These are phyloP conservation scores for Craniophora ligustri DNA, from an alignment of 2,888 invertebrate species.

Conservation along the genomic window DNA sequence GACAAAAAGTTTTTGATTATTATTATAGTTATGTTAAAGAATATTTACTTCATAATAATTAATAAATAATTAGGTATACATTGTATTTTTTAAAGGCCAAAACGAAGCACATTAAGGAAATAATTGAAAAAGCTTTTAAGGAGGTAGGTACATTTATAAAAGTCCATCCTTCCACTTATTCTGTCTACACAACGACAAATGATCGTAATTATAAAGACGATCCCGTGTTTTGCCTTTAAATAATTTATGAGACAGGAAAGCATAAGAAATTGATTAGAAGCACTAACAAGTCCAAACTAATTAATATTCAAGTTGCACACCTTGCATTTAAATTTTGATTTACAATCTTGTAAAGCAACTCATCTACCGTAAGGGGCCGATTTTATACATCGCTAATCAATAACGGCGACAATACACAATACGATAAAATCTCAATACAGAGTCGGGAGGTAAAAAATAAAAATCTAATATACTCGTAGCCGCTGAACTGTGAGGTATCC, in stretches of 20 bases:
- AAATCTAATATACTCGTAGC: slow-evolving; percentile 16
- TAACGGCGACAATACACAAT: not conserved
- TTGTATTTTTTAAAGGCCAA: not conserved
- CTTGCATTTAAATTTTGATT: slow-evolving; percentile 47
- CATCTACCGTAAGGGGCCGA: slow-evolving; percentile 11
- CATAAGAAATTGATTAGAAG: slow-evolving; percentile 22
- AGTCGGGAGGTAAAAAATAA: slow-evolving; percentile 16
- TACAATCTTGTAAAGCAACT: slow-evolving; percentile 30
- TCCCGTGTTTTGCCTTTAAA: not conserved
- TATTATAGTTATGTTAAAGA: too few species aligned
- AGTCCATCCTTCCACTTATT: not conserved
- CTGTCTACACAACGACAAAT: slow-evolving; percentile 1
- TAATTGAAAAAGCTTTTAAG: slow-evolving; percentile 27
- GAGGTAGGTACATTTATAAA: not conserved
- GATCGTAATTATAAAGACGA: not conserved
- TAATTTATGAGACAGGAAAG: slow-evolving; percentile 14
- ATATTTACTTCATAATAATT: too few species aligned
- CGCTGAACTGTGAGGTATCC: slow-evolving; percentile 24
- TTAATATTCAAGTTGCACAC: slow-evolving; percentile 37
- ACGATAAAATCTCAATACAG: slow-evolving; percentile 1
- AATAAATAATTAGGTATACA: too few species aligned
- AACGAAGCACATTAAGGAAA: slow-evolving; percentile 1
- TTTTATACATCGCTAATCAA: slow-evolving; percentile 15
- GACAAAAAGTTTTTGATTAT: too few species aligned
- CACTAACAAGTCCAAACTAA: slow-evolving; percentile 19